phyloP scores from a whole-genome alignment of 2,113 vertebrate genomes.

The Tiliqua scincoides region DNA sequence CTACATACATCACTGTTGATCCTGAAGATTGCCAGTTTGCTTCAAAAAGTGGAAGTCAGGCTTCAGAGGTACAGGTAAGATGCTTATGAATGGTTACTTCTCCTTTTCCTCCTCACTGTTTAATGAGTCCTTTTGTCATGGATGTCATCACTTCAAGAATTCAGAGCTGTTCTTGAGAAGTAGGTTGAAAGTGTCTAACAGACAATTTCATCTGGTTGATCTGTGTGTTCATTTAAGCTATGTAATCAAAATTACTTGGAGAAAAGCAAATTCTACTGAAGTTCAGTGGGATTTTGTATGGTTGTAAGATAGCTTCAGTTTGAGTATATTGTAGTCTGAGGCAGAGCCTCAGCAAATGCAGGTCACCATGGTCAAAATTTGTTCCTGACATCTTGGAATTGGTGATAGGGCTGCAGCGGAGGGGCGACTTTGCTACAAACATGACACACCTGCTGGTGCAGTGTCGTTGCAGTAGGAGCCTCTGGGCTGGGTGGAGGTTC shows the following conservation, averaged over 20 bases:
- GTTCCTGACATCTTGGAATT: too few relatives aligned
- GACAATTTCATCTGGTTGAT: not conserved
- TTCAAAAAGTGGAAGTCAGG: constrained; percentile 63
- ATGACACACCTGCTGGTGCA: too few relatives aligned
- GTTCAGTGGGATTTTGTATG: too few relatives aligned
- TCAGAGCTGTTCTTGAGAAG: not conserved
- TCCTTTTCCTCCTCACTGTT: not conserved
- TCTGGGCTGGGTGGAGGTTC: too few relatives aligned
- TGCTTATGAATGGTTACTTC: not conserved
- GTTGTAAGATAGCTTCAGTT: not conserved
- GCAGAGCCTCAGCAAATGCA: too few relatives aligned
- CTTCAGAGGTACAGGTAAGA: constrained; percentile 83
- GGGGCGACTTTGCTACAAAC: too few relatives aligned
- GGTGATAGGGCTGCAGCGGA: too few relatives aligned
- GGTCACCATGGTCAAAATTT: too few relatives aligned
- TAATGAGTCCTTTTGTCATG: not conserved
- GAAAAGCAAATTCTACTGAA: not conserved
- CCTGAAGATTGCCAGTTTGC: constrained; percentile 80
- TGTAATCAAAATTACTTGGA: not conserved
- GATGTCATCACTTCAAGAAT: not conserved
- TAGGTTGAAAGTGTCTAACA: not conserved
- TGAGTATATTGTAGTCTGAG: not conserved
- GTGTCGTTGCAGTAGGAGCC: too few relatives aligned
- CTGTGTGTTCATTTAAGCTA: not conserved
- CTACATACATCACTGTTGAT: constrained; percentile 62